Conservation (phyloP, 2,113 vertebrate genomes). For the Scalopus aquaticus region DNA sequence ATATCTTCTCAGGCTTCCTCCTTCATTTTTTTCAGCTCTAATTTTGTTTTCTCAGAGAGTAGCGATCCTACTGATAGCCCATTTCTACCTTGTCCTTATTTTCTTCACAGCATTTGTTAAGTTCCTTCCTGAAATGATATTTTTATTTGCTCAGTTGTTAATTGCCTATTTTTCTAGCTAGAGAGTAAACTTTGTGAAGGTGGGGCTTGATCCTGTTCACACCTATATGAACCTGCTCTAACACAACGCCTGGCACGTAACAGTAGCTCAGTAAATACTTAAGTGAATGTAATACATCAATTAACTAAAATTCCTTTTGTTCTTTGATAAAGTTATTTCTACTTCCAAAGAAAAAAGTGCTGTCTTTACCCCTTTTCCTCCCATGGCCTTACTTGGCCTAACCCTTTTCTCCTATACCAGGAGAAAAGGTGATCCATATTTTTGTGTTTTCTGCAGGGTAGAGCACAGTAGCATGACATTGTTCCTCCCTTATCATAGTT, state of each 20-base stretch:
- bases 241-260: neutral
- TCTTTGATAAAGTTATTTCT: neutral
- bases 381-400: neutral
- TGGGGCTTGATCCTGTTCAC: neutral
- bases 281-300: neutral
- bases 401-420: neutral
- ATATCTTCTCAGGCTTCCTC: neutral
- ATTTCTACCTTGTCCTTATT: neutral
- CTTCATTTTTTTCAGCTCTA: too few relatives aligned
- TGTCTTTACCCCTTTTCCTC: neutral
- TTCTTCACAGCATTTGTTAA: neutral
- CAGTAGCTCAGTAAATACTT: neutral
- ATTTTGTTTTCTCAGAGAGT: neutral
- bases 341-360: neutral
- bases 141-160: neutral
- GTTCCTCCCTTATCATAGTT: neutral
- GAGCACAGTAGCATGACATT: neutral
- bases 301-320: too few relatives aligned
- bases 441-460: neutral
- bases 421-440: neutral
- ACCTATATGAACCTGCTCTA: neutral
- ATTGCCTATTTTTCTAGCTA: neutral
- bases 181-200: neutral
- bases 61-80: too few relatives aligned
- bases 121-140: neutral